Evolutionary conservation across 2,113 vertebrate species (phyloP), one percentile per base, ranked within the genome.

Genomic region (Forbesichthys papilliferus): DNA sequence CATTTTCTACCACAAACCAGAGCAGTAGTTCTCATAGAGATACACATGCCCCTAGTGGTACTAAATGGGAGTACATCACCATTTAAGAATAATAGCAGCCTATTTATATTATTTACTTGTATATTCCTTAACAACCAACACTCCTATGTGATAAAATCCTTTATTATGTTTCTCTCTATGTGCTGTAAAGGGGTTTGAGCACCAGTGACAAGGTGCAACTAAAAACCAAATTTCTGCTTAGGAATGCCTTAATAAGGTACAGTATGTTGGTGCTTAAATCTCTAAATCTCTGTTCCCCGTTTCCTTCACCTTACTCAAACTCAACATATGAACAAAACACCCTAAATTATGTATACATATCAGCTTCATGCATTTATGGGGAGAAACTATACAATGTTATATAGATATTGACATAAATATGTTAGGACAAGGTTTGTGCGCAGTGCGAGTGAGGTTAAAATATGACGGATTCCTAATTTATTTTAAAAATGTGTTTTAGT

Each of bases 341-440:
- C 20, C 20, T 27, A 27, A 27, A 27, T 52, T 66, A 80, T 79
- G 75, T 74, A 86, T 86, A 90, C 51, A 6, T 48, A 52, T 75
- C 71, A 77, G 57, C 46, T 69, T 76, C 85, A 87, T 88, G 85
- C 90, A 77, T 68, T 67, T 56, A 48, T 36, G 60, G 60, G 51
- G 78, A 79, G 57, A 34, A 34, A 49, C 36, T 69, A 48, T 57
- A 67, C 51, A 66, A 76, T 55, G 54, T 53, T 57, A 66, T 33
- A 12, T 4, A 54, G 69, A 78, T 0, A 10, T 20, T 64, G 20
- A 69, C 12, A 49, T 48, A 54, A 36, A 48, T 33, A 64, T 54
- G 58, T 57, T 14, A 20, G 48, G 12, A 20, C n/a, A 52, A n/a
- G n/a, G 20, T 56, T 12, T 56, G 66, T 73, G 54, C 66, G 56